A percentile compares a stretch with the other conserved stretches of the same genome.
Conservation (phyloP, 2,888 invertebrate species). For the Drosophila eohydei region DNA sequence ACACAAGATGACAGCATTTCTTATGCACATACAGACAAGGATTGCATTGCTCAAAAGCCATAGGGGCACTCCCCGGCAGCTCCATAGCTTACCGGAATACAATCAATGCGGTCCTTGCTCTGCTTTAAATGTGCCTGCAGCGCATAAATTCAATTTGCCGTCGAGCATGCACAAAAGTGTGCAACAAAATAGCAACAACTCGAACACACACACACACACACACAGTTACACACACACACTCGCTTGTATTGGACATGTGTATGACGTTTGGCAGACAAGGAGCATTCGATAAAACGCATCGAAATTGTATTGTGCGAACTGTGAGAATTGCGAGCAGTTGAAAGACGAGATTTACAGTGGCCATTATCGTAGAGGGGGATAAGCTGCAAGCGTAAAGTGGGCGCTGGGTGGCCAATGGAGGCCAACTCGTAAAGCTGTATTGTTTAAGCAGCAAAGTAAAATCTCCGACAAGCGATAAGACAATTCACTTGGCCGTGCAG, state of each 20-base stretch:
- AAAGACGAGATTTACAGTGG: constrained; percentile 69
- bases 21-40: constrained; percentile 54
- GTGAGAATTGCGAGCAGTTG: constrained; percentile 71
- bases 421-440: constrained; percentile 50
- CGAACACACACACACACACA: constrained; percentile 17
- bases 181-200: constrained; percentile 68
- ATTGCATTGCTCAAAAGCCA: constrained; percentile 6
- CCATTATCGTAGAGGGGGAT: constrained; percentile 36
- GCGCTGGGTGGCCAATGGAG: background rate
- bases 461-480: constrained; percentile 51
- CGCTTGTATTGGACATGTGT: constrained; percentile 56
- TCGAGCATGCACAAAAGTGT: constrained; percentile 72
- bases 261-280: constrained; percentile 72
- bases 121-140: constrained; percentile 46
- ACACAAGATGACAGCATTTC: constrained; percentile 59
- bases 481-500: constrained; percentile 49
- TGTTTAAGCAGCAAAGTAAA: constrained; percentile 63
- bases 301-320: constrained; percentile 69
- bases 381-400: background rate
- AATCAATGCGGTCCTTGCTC: constrained; percentile 53
- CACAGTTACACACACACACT: background rate
- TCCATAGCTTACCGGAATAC: constrained; percentile 24
- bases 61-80: background rate
- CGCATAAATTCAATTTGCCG: constrained; percentile 77
- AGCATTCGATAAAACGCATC: constrained; percentile 72